A percentile compares a stretch with the other conserved stretches of the same genome.
phyloP scores from a whole-genome alignment of 1,140 invertebrate species.

The Procambarus virginalis region DNA sequence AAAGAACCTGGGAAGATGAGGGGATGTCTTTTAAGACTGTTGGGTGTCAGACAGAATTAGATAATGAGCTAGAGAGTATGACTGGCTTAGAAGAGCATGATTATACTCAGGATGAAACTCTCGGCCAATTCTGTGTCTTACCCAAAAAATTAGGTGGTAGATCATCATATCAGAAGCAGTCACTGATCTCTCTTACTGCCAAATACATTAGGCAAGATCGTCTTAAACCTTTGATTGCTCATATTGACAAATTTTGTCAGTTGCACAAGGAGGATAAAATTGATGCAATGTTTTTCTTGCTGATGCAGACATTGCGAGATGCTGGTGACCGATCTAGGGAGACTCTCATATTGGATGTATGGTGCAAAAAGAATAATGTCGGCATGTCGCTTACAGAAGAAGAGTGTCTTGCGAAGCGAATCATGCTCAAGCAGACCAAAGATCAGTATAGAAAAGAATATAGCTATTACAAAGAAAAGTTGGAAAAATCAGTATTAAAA shows the following conservation, averaged over 20 bases:
- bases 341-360: conserved; percentile 28
- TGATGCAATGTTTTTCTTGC: conserved; percentile 54
- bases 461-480: conserved; percentile 54
- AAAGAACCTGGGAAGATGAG: conserved; percentile 27
- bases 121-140: conserved; percentile 30
- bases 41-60: conserved; percentile 30
- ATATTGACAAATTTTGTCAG: conserved; percentile 58
- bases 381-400: conserved; percentile 48
- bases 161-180: conserved; percentile 48
- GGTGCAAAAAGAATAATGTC: conserved; percentile 29
- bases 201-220: conserved; percentile 57
- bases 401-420: conserved; percentile 59
- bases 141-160: conserved; percentile 52
- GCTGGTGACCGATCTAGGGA: conserved; percentile 46
- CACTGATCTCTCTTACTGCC: conserved; percentile 41
- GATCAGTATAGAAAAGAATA: conserved; percentile 61
- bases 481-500: conserved; percentile 54
- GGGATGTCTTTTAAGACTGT: conserved; percentile 9
- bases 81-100: conserved; percentile 54
- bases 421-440: conserved; percentile 58
- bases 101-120: conserved; percentile 47
- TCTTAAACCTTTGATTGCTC: conserved; percentile 54
- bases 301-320: conserved; percentile 48
- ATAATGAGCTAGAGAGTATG: background rate
- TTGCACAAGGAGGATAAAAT: conserved; percentile 55